phyloP scores from a whole-genome alignment of 2,797 vertebrate genomes.

The Propithecus perrieri region DNA sequence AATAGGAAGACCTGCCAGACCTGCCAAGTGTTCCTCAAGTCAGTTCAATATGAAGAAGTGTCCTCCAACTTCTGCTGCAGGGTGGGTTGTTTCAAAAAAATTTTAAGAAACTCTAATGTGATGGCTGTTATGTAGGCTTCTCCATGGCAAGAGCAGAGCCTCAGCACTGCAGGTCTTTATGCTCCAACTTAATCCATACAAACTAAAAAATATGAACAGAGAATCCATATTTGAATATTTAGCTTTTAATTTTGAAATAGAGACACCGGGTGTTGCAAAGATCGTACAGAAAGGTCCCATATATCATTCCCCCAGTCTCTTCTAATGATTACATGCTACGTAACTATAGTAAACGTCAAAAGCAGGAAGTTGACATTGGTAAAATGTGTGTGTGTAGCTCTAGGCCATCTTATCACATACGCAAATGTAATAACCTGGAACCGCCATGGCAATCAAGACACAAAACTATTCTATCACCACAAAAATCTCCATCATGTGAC shows the following conservation, averaged over 20 bases:
- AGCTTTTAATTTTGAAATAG: conserved; percentile 17
- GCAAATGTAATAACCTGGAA: neutral
- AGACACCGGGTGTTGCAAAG: neutral
- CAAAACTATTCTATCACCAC: neutral
- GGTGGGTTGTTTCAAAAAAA: neutral
- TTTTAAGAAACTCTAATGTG: neutral
- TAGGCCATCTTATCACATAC: neutral
- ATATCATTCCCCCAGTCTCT: neutral
- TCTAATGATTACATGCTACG: neutral
- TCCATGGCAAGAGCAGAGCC: neutral
- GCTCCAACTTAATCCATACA: neutral
- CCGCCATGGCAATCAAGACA: neutral
- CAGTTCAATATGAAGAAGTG: neutral
- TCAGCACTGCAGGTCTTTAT: neutral
- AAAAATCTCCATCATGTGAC: neutral
- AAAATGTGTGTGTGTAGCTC: neutral
- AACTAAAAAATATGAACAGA: neutral
- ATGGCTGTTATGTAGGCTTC: neutral
- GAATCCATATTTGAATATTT: neutral
- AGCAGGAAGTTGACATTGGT: neutral
- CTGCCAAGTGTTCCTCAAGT: neutral
- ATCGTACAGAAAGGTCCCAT: neutral
- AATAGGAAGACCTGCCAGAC: neutral
- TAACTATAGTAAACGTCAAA: neutral
- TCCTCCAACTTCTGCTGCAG: neutral